Evolutionary conservation across 2,888 invertebrate species (phyloP).

Genomic region (Synergus itoensis): DNA sequence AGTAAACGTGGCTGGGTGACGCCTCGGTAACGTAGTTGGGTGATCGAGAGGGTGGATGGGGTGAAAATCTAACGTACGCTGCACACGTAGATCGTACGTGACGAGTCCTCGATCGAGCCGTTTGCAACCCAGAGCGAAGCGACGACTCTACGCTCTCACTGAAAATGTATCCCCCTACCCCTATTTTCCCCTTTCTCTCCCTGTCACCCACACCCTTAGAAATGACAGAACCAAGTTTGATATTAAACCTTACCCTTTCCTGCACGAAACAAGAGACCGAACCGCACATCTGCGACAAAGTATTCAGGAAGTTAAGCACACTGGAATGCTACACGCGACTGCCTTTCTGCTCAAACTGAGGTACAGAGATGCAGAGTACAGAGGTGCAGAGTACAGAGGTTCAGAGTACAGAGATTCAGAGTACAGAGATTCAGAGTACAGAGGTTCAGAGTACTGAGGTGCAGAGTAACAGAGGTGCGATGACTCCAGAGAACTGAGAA

Average conservation of each 20-base stretch:
- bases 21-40: slow-evolving; percentile 36
- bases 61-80: slow-evolving; percentile 60
- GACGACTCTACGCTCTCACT: slow-evolving; percentile 27
- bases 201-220: not conserved
- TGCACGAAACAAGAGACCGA: slow-evolving; percentile 14
- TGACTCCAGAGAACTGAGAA: not conserved
- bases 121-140: slow-evolving; percentile 37
- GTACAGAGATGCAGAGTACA: not conserved
- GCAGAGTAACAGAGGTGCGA: not conserved
- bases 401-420: not conserved
- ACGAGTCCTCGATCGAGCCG: slow-evolving; percentile 57
- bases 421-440: no score
- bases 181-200: not conserved
- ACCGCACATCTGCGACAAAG: slow-evolving; percentile 38
- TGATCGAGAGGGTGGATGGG: slow-evolving; percentile 35
- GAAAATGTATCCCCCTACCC: not conserved
- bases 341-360: not conserved
- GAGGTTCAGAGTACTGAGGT: not conserved
- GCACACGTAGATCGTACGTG: slow-evolving; percentile 66
- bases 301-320: slow-evolving; percentile 35
- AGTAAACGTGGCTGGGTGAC: slow-evolving; percentile 38
- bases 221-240: slow-evolving; percentile 28
- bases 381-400: not conserved
- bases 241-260: slow-evolving; percentile 31
- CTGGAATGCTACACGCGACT: slow-evolving; percentile 19